Conservation (phyloP, 1,140 invertebrate genomes). For the Calliphora vicina region DNA sequence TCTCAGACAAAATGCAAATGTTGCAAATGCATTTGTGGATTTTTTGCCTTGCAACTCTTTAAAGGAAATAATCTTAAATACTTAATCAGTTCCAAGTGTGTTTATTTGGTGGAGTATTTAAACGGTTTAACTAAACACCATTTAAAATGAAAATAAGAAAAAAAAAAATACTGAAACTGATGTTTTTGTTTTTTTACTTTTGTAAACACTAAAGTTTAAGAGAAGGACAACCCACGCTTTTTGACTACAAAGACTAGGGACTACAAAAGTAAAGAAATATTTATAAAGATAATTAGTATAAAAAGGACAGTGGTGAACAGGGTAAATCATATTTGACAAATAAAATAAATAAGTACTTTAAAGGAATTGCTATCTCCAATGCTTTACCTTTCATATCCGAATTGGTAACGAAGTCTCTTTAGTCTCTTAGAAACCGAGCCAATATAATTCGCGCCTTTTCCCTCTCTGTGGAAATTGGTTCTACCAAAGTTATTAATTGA, state of each 20-base stretch:
- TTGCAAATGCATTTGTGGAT: not conserved
- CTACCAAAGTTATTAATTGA: too few relatives aligned
- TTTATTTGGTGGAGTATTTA: not conserved
- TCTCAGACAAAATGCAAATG: not conserved
- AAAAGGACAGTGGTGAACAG: not conserved
- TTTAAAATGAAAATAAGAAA: not conserved
- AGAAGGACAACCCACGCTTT: not conserved
- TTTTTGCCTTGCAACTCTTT: not conserved
- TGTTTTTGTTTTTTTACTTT: not conserved
- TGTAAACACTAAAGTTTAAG: not conserved
- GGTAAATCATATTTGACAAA: too few relatives aligned
- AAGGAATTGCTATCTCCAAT: too few relatives aligned
- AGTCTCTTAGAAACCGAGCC: too few relatives aligned
- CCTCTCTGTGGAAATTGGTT: too few relatives aligned
- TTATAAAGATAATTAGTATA: not conserved
- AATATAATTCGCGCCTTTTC: too few relatives aligned
- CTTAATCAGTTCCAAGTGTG: conserved; percentile 9
- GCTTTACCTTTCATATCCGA: too few relatives aligned
- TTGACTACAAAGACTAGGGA: not conserved
- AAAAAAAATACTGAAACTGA: not conserved
- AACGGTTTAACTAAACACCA: not conserved
- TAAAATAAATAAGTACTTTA: too few relatives aligned
- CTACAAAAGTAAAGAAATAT: not conserved
- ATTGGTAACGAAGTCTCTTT: too few relatives aligned
- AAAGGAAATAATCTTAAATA: not conserved